Percentiles rank a stretch among this genome's conserved stretches.
Evolutionary conservation across 2,113 vertebrate species (phyloP).

Genomic region (Cyprichromis sp.): DNA sequence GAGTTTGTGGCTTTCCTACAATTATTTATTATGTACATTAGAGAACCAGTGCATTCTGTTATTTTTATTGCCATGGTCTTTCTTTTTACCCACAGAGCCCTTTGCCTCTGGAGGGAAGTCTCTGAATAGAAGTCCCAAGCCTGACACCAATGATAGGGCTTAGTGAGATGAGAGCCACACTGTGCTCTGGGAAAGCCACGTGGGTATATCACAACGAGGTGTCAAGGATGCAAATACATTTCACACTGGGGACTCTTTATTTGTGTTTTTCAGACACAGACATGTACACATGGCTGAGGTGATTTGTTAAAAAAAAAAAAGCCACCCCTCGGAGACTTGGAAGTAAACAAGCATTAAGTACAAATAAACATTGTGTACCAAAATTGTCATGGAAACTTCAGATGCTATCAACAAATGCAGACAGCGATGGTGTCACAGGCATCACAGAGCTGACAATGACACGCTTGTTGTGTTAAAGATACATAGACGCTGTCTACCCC

Average conservation of each 20-base stretch:
- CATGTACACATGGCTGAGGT: constrained; percentile 53
- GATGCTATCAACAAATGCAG: constrained; percentile 23
- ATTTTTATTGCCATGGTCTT: constrained; percentile 47
- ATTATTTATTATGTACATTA: neutral
- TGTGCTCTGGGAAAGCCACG: constrained; percentile 19
- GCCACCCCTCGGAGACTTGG: constrained; percentile 18
- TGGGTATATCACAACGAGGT: constrained; percentile 40
- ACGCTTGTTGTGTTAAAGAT: neutral
- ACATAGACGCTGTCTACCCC: neutral
- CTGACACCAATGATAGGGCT: constrained; percentile 50
- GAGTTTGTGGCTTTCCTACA: neutral
- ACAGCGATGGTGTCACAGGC: neutral
- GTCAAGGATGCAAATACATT: constrained; percentile 64
- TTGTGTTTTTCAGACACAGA: constrained; percentile 69
- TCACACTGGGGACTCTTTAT: constrained; percentile 62
- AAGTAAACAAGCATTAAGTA: constrained; percentile 58
- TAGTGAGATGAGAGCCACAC: constrained; percentile 16
- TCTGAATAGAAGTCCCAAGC: constrained; percentile 60
- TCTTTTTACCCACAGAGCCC: constrained; percentile 24
- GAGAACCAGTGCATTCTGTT: constrained; percentile 1
- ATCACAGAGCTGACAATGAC: constrained; percentile 1
- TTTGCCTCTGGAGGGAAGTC: constrained; percentile 41
- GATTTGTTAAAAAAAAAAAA: constrained; percentile 42
- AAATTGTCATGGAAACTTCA: constrained; percentile 54
- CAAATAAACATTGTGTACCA: constrained; percentile 53